phyloP scores from a whole-genome alignment of 2,113 vertebrate genomes.

The Callithrix jacchus region DNA sequence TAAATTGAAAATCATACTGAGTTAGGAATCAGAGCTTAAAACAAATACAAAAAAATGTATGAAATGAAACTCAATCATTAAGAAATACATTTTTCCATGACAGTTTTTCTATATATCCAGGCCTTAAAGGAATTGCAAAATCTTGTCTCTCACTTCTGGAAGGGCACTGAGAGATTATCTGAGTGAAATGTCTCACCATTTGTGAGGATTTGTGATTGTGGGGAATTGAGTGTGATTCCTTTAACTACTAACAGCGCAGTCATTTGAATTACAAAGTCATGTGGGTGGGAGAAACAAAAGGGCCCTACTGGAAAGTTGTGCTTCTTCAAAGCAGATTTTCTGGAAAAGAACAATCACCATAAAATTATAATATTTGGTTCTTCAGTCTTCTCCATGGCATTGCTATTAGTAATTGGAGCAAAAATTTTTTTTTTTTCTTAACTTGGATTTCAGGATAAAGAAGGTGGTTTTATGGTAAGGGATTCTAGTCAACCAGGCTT shows the following conservation, averaged over 20 bases:
- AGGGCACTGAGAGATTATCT: neutral
- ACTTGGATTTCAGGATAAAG: constrained; percentile 92
- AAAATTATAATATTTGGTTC: neutral
- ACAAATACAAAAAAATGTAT: neutral
- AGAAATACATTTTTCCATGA: neutral
- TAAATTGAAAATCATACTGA: constrained; percentile 13
- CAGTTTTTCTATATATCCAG: neutral
- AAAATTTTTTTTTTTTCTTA: neutral
- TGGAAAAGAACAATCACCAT: neutral
- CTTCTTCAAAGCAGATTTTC: neutral
- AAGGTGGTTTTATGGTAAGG: constrained; percentile 95
- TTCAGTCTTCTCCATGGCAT: neutral
- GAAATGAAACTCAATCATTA: neutral
- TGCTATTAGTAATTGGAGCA: neutral
- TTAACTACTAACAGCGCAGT: neutral
- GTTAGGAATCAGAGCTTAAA: neutral
- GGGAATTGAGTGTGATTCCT: neutral
- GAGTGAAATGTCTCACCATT: neutral
- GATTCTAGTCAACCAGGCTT: constrained; percentile 92
- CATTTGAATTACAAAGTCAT: neutral
- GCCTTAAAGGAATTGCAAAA: neutral
- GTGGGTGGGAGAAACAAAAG: neutral
- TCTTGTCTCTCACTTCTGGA: neutral
- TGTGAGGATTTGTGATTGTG: neutral
- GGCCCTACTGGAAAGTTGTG: neutral